Evolutionary conservation across 2,113 vertebrate genomes (phyloP).

Genomic region (Calypte anna): DNA sequence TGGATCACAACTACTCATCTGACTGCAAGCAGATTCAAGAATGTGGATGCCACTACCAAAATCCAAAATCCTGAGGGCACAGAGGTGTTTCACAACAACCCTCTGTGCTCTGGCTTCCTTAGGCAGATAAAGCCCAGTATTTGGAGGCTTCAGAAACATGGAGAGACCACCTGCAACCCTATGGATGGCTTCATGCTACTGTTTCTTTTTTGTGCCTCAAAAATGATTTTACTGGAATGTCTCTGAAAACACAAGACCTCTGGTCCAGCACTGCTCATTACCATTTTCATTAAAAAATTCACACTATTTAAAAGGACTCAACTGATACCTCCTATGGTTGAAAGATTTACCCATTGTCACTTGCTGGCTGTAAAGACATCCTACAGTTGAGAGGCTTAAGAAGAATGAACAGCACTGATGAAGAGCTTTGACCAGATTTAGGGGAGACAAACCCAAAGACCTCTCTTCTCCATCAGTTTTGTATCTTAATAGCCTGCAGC

Average conservation of each 20-base stretch:
- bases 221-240: neutral
- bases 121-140: neutral
- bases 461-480: neutral
- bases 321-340: neutral
- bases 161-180: neutral
- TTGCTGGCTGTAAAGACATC: neutral
- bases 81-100: neutral
- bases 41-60: neutral
- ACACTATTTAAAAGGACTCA: neutral
- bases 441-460: neutral
- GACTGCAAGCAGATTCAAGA: neutral
- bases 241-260: neutral
- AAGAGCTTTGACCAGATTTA: neutral
- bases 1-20: neutral
- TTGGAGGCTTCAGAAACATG: neutral
- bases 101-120: too few relatives aligned
- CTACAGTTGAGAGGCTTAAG: neutral
- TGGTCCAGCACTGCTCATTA: neutral
- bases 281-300: neutral
- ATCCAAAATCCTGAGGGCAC: neutral
- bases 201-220: neutral
- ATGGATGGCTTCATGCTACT: neutral
- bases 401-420: neutral
- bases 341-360: neutral
- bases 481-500: rapidly evolving